Conservation (phyloP, 2,888 invertebrate species). For the Cephus rjabovi region DNA sequence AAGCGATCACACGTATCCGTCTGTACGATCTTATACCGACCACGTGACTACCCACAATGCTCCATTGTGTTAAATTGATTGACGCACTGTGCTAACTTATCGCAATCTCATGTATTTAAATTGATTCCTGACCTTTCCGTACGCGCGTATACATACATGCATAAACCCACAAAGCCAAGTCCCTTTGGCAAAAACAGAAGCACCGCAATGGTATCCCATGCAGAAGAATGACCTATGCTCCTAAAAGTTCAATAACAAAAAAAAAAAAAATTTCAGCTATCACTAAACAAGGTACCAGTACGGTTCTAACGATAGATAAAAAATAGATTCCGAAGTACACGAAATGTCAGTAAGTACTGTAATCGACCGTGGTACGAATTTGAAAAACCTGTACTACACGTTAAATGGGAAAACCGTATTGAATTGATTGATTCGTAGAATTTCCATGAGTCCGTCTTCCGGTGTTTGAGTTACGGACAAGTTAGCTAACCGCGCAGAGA, state of each 20-base stretch:
- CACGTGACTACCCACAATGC: slow-evolving; percentile 5
- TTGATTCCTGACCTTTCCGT: slow-evolving; percentile 8
- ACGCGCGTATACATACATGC: neutral
- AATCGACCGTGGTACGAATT: neutral
- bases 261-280: neutral
- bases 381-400: neutral
- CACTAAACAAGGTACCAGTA: neutral
- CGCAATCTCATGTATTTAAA: slow-evolving; percentile 5
- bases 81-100: slow-evolving; percentile 1
- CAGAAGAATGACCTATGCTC: neutral
- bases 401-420: neutral
- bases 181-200: neutral
- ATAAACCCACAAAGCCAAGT: neutral
- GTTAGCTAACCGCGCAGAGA: neutral
- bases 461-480: neutral
- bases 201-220: neutral
- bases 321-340: neutral
- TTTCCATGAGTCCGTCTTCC: neutral
- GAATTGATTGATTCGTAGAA: neutral
- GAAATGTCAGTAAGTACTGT: neutral
- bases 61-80: slow-evolving; percentile 9
- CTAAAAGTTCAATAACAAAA: neutral
- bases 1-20: neutral
- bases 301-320: neutral
- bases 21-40: neutral